Base-by-base conservation (phyloP, 2,888 invertebrate genomes). In the Drosophila anomelani region DNA sequence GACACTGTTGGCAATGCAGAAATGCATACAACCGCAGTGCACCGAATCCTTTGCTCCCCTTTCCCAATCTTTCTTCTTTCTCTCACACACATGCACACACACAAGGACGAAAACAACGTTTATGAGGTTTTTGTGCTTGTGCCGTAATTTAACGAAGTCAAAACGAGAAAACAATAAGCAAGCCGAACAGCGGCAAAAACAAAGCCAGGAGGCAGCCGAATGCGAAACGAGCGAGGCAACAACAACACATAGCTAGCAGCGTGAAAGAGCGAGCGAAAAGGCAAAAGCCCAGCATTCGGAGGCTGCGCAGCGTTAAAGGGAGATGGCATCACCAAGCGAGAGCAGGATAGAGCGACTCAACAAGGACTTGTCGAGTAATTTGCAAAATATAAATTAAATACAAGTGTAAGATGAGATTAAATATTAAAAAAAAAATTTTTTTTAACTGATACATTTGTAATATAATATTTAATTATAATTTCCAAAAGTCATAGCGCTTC, bases 121-220 rank as follows among this genome's bases (percentile, higher is more conserved):
- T 77, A 76, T 78, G 60, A 76, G 75, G 83, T 79, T 88, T 88
- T 88, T 91, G 84, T 90, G 89, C 78, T 85, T 91, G 85, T 91
- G 90, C 82, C 81, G 89, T 90, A 91, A 91, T 91, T 91, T 91
- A 90, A 90, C 91, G 81, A 91, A 87, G 90, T 91, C 88, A 89
- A 90, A 89, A 86, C 81, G 84, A 80, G 85, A 84, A 88, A 88
- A 91, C 91, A 91, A 89, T 89, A 90, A 89, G 84, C 75, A 60
- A 47, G 46, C 64, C 60, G 36, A 72, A 17, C 68, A 53, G 47
- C 36, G 43, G 59, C 43, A 66, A 56, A 55, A 62, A 73, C 62
- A 54, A 67, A 32, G n/a, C 82, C 64, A 79, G 75, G 56, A 38
- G 49, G 29, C 53, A 43, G 49, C 64, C 64, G 57, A 78, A 49